Conservation (phyloP, 2,888 invertebrate genomes). For the Melinaea menophilus region DNA sequence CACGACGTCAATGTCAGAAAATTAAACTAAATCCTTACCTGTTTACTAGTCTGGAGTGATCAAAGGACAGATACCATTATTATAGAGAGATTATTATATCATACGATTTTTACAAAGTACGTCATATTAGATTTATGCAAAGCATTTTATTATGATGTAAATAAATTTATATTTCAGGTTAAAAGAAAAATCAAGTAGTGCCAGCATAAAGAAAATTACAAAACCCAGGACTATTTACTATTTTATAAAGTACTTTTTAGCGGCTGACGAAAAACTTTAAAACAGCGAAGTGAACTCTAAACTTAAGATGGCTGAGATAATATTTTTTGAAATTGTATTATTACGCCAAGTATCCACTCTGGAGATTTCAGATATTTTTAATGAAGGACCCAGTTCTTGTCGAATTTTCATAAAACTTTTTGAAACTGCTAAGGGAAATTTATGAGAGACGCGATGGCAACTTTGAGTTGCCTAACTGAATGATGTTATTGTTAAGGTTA, state of each 20-base stretch:
- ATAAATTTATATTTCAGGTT: too few relatives aligned
- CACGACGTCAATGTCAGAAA: too few relatives aligned
- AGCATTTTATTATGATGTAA: too few relatives aligned
- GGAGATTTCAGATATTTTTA: constrained; percentile 48
- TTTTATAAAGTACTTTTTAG: constrained; percentile 14
- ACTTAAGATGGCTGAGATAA: constrained; percentile 36
- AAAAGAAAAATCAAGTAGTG: too few relatives aligned
- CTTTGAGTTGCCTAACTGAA: constrained; percentile 20
- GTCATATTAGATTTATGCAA: too few relatives aligned
- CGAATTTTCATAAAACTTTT: constrained; percentile 38
- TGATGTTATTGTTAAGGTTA: constrained; percentile 17
- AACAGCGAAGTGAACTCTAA: constrained; percentile 23
- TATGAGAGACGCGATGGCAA: constrained; percentile 24
- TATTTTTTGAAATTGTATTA: constrained; percentile 52
- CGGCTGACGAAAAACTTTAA: constrained; percentile 14
- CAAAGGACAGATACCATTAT: too few relatives aligned
- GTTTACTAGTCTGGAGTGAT: too few relatives aligned
- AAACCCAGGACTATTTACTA: constrained; percentile 14
- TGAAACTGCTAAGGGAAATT: constrained; percentile 23
- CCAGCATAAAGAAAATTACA: too few relatives aligned
- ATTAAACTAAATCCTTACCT: too few relatives aligned
- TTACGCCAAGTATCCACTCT: constrained; percentile 41
- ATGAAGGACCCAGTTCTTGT: constrained; percentile 43
- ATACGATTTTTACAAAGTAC: too few relatives aligned
- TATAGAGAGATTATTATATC: too few relatives aligned